phyloP scores from a whole-genome alignment of 1,140 invertebrate species.

The Zaprionus africanus region DNA sequence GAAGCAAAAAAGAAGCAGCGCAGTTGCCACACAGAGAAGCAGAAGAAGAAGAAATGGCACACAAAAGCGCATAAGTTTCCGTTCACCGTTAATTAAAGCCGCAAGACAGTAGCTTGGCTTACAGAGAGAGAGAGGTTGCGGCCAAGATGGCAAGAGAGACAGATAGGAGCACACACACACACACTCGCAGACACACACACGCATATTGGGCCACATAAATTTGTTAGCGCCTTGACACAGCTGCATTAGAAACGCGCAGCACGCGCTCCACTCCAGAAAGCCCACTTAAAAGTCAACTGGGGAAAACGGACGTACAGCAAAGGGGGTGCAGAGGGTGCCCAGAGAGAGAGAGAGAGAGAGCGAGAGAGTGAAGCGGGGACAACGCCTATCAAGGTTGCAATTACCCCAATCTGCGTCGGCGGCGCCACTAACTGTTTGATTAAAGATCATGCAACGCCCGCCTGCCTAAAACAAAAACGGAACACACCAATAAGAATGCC shows the following conservation, averaged over 20 bases:
- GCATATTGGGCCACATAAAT: conserved; percentile 62
- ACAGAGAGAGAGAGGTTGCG: conserved; percentile 1
- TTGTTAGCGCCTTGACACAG: conserved; percentile 74
- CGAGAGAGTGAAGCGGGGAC: conserved; percentile 6
- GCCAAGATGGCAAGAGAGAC: conserved; percentile 4
- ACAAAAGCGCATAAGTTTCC: conserved; percentile 78
- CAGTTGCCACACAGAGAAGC: conserved; percentile 10
- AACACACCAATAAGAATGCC: neutral
- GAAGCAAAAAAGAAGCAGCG: conserved; percentile 32
- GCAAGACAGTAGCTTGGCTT: conserved; percentile 49
- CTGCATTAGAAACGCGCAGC: conserved; percentile 62
- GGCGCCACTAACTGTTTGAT: conserved; percentile 75
- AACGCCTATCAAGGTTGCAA: conserved; percentile 71
- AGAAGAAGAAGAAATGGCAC: conserved; percentile 39
- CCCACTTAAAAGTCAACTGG: conserved; percentile 27
- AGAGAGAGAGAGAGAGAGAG: neutral
- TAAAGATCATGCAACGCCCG: conserved; percentile 55
- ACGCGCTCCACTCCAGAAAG: conserved; percentile 64
- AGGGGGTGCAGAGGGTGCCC: neutral
- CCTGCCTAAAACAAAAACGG: conserved; percentile 7
- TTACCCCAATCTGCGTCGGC: conserved; percentile 68
- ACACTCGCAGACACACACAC: conserved; percentile 25
- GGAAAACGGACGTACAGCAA: neutral
- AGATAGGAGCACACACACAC: conserved; percentile 7
- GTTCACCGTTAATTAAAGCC: conserved; percentile 81